Conservation (phyloP, 1,140 invertebrate species). For the Procambarus virginalis region DNA sequence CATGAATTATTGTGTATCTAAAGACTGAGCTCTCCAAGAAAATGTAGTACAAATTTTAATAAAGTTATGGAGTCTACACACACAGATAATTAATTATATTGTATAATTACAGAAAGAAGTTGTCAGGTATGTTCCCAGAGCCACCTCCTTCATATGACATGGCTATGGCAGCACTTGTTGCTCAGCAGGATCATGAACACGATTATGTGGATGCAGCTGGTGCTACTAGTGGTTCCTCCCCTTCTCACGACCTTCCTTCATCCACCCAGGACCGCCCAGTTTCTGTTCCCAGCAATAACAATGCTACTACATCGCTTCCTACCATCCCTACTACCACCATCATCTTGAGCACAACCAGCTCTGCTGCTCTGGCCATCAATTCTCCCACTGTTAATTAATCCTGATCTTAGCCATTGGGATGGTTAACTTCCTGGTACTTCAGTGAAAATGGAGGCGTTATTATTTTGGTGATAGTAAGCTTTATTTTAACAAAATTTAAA, state of each 20-base stretch:
- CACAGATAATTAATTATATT: not conserved
- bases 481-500: not conserved
- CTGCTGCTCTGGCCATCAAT: not conserved
- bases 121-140: conserved; percentile 65
- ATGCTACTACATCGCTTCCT: not conserved
- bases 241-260: not conserved
- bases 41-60: too few relatives aligned
- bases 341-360: not conserved
- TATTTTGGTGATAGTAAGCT: not conserved
- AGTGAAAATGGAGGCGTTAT: not conserved
- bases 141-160: conserved; percentile 69
- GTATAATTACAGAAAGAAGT: conserved; percentile 55
- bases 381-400: conserved; percentile 1
- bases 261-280: conserved; percentile 5
- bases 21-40: too few relatives aligned
- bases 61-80: too few relatives aligned
- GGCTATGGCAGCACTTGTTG: conserved; percentile 66
- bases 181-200: conserved; percentile 19
- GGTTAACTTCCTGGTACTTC: not conserved
- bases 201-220: conserved; percentile 25
- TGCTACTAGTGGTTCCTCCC: not conserved
- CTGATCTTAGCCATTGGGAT: not conserved
- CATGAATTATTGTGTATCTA: too few relatives aligned
- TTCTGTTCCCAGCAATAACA: not conserved
- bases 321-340: conserved; percentile 10